Conservation (phyloP, 2,797 vertebrate species). For the Acanthis flammea region DNA sequence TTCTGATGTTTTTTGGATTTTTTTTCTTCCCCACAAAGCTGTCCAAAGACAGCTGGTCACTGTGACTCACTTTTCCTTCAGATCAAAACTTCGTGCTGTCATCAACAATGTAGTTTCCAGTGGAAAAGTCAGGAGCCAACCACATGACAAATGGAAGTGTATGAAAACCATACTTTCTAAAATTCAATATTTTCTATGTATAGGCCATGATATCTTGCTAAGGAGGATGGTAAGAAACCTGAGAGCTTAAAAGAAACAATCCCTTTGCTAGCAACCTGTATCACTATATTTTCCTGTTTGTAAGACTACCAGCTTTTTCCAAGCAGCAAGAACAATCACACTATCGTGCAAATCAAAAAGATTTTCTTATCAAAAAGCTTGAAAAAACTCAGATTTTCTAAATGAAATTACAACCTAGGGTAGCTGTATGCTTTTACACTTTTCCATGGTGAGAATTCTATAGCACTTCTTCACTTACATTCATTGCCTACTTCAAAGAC, state of each 20-base stretch:
- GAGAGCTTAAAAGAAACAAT: background rate
- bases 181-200: background rate
- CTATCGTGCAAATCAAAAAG: background rate
- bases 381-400: background rate
- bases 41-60: background rate
- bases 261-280: background rate
- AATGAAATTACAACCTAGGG: background rate
- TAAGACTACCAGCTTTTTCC: background rate
- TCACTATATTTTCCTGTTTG: background rate
- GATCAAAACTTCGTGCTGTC: background rate
- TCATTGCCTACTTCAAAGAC: background rate
- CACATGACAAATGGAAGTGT: background rate
- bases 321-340: background rate
- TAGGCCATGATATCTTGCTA: background rate
- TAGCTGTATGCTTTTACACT: accelerated
- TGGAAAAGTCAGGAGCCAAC: background rate
- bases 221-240: background rate
- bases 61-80: background rate
- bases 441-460: background rate
- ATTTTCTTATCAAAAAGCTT: background rate
- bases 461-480: background rate
- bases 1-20: background rate
- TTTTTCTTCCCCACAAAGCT: background rate
- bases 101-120: background rate
- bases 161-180: background rate